Percentiles rank a stretch among this genome's conserved stretches.
Evolutionary conservation across 2,797 vertebrate genomes (phyloP).

Genomic region (Zenarchopterus dispar): DNA sequence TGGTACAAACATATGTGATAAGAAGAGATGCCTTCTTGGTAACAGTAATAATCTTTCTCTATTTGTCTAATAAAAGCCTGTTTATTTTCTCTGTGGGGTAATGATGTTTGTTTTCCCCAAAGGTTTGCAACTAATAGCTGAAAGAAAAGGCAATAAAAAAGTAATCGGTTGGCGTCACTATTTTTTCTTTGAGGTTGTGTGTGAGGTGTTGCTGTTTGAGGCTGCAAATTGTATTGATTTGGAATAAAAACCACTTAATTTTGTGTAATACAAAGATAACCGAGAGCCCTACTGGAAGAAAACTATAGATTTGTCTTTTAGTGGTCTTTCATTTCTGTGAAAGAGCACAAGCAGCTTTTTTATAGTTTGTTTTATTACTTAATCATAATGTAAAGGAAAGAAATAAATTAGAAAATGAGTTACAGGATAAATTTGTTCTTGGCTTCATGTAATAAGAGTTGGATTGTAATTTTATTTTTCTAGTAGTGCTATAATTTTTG

Average conservation of each 20-base stretch:
- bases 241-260: neutral
- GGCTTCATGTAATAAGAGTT: neutral
- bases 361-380: neutral
- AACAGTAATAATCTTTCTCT: constrained; percentile 8
- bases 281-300: neutral
- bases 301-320: neutral
- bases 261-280: neutral
- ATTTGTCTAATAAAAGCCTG: constrained; percentile 6
- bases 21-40: neutral
- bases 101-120: constrained; percentile 5
- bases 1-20: neutral
- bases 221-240: constrained; percentile 15
- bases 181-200: constrained; percentile 9
- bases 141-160: constrained; percentile 30
- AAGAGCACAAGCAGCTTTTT: neutral
- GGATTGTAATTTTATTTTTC: too few relatives aligned
- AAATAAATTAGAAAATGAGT: too few relatives aligned
- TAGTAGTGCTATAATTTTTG: too few relatives aligned
- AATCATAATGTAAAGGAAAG: neutral
- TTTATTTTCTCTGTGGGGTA: constrained; percentile 27
- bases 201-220: constrained; percentile 19
- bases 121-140: constrained; percentile 17
- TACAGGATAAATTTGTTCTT: too few relatives aligned
- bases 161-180: constrained; percentile 15
- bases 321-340: neutral